Base-by-base conservation (phyloP, 2,888 invertebrate species). In the Lottia gigantea region DNA sequence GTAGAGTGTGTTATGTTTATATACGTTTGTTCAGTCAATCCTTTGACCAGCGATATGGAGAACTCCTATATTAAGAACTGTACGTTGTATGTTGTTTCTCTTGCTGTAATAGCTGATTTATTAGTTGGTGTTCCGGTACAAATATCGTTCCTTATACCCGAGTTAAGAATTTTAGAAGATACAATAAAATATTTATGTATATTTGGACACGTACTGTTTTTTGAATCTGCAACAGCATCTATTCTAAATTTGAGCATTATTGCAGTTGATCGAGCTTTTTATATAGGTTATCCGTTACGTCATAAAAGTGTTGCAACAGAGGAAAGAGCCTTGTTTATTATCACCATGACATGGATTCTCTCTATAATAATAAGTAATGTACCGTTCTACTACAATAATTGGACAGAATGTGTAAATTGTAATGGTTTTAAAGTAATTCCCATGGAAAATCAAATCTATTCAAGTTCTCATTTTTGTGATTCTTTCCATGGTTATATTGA, bases 201-300 rank as follows among this genome's bases (percentile, higher is more conserved):
- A 49, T 47, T 62, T 47, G 26, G 45, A n/a, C 40, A 45, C 12
- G 65, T 62, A 6, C 6, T 65, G 15, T 40, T 62, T 40, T 49
- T 70, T 45, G 40, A 55, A 15, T 65, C 46, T 46, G 46, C 49
- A 45, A 26, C 64, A 11, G 16, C 26, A 19, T 65, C 65, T n/a
- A 55, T 70, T 8, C 1, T 40, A 3, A 61, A 45, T n/a, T 45
- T 70, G 45, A 65, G 40, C 8, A 19, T 19, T 12, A 65, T 70
- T 14, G 63, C 71, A 19, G 46, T 63, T 23, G 64, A 66, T 25
- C 45, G 71, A 11, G 46, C 26, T 23, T 16, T 74, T 14, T 74
- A 71, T 66, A 74, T 76, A 47, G 64, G 63, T 26, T 49, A 71
- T 16, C 68, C 72, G 0, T 46, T 75, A 15, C 66, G 65, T 15